Evolutionary conservation across 2,888 invertebrate species (phyloP), one percentile per base, ranked within the genome.

Genomic region (Spisula solida): DNA sequence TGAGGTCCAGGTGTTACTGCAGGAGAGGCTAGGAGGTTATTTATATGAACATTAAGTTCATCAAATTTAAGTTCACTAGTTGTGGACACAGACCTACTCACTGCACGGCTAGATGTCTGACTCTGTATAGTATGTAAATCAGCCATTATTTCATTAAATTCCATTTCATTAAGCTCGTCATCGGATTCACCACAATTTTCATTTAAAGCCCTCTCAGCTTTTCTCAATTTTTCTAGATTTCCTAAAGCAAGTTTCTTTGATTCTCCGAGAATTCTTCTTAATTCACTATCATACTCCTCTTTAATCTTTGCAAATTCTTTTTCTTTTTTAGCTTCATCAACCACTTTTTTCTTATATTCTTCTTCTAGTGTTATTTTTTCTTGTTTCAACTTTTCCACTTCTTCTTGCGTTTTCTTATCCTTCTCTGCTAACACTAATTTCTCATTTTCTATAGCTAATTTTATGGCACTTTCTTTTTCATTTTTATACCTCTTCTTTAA

Each of bases 201-300:
- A 89, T 91, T 93, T 82, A 95, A 89, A 18, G 94, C 95, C 75
- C 93, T 93, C 86, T 95, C 95, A n/a, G 95, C 95, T 75, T 93
- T 92, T 89, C 93, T 94, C 34, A 95, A 85, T 86, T 94, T 94
- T 91, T 95, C 94, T 89, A 95, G 90, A 92, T 95, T 95, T n/a
- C 93, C 94, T 75, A 94, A 90, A 12, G 94, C 95, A 34, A 95
- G 89, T 88, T 94, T 94, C 89, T 94, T 95, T n/a, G 95, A 94
- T 88, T 95, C 95, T 81, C 93, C 92, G 55, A 95, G 90, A 88
- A 96, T 94, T 34, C 93, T 92, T 25, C 94, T 88, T 29, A 95
- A 87, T 88, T 95, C 95, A 1, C 88, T 88, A 87, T 94, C 94
- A 90, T 95, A 95, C 51, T 94, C 94, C 25, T 94, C 92, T 79